phyloP scores from a whole-genome alignment of 2,113 vertebrate genomes.

The Cettia cetti region DNA sequence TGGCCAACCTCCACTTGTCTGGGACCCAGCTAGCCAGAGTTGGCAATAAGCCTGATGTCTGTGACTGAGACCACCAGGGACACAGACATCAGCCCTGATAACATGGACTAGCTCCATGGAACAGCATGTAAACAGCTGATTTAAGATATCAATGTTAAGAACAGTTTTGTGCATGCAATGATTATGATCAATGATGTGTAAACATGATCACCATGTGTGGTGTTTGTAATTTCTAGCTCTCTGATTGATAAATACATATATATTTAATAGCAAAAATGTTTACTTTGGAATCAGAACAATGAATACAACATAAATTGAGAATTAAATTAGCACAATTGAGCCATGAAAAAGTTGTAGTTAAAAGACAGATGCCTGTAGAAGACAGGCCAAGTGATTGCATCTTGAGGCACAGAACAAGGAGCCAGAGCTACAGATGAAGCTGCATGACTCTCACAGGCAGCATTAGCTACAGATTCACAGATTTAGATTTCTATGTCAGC shows the following conservation, averaged over 20 bases:
- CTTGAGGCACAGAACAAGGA: neutral
- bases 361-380: neutral
- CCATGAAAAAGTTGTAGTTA: neutral
- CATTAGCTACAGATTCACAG: neutral
- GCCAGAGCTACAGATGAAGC: neutral
- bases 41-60: too few species aligned
- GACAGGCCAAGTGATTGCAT: neutral
- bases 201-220: accelerated
- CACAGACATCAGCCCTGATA: neutral
- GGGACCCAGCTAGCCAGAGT: neutral
- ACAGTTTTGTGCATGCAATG: neutral
- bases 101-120: neutral
- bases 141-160: neutral
- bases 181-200: neutral
- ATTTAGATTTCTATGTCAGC: neutral
- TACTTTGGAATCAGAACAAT: neutral
- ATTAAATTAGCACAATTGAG: neutral
- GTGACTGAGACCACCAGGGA: neutral
- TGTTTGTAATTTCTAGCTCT: neutral
- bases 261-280: neutral
- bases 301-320: neutral
- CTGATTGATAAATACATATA: neutral
- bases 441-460: accelerated
- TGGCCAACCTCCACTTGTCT: neutral
- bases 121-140: neutral